phyloP scores from a whole-genome alignment of 2,888 invertebrate species.

The Orthonychiurus folsomi region DNA sequence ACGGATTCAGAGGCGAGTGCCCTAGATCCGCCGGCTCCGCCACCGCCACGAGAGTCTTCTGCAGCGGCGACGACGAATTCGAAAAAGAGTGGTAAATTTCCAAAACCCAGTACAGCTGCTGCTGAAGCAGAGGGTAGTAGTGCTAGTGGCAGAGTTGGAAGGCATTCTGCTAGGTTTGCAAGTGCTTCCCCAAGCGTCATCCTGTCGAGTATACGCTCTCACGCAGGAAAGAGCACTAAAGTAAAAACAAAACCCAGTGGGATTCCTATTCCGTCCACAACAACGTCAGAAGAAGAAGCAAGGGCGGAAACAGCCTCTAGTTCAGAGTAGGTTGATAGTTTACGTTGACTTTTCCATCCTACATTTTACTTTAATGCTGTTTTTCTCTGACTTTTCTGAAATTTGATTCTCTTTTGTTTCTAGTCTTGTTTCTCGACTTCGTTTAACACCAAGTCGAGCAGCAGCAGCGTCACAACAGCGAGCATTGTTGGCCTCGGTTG shows the following conservation, averaged over 20 bases:
- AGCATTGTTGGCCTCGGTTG: slow-evolving; percentile 25
- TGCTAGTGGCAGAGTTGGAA: slow-evolving; percentile 11
- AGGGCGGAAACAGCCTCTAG: slow-evolving; percentile 2
- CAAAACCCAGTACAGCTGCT: neutral
- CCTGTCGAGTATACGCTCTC: slow-evolving; percentile 8
- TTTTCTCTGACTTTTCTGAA: neutral
- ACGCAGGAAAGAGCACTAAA: slow-evolving; percentile 14
- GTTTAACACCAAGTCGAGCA: slow-evolving; percentile 36
- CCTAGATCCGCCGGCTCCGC: slow-evolving; percentile 19
- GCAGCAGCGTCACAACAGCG: slow-evolving; percentile 37
- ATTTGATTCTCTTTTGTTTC: neutral
- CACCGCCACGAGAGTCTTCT: neutral
- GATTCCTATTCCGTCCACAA: neutral
- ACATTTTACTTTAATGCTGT: neutral
- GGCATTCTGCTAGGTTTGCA: slow-evolving; percentile 15
- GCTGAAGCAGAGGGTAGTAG: slow-evolving; percentile 8
- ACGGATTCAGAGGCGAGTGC: slow-evolving; percentile 31
- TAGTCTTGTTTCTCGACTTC: slow-evolving; percentile 30
- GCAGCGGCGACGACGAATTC: slow-evolving; percentile 4
- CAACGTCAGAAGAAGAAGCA: slow-evolving; percentile 12
- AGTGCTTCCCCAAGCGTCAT: slow-evolving; percentile 4
- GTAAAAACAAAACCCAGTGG: slow-evolving; percentile 12
- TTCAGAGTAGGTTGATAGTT: neutral
- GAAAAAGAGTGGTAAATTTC: slow-evolving; percentile 3
- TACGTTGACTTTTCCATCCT: too few species aligned